Percentiles rank a stretch among this genome's conserved stretches.
Conservation (phyloP, 1,140 invertebrate genomes). For the Zeugodacus cucurbitae region DNA sequence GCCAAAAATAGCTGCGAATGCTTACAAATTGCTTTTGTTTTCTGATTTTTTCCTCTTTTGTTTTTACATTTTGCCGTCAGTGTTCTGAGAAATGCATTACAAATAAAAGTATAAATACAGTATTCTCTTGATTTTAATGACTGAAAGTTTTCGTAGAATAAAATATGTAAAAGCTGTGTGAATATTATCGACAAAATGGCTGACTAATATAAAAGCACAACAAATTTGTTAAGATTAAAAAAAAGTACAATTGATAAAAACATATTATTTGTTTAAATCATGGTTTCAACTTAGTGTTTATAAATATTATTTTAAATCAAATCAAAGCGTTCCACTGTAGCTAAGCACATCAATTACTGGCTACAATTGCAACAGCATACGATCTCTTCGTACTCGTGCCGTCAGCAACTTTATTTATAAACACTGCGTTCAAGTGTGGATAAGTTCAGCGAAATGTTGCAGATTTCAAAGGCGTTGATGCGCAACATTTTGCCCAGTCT, state of each 20-base stretch:
- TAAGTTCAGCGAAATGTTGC: neutral
- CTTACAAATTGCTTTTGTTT: neutral
- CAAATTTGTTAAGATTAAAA: no score
- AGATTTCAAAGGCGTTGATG: neutral
- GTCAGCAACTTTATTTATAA: conserved; percentile 22
- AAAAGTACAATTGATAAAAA: no score
- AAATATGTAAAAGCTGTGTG: no score
- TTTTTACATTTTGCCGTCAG: neutral
- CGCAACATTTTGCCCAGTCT: neutral
- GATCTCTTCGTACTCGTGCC: neutral
- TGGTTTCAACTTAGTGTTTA: no score
- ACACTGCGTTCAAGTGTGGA: neutral
- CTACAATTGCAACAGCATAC: neutral
- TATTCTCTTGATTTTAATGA: no score
- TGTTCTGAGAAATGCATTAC: neutral
- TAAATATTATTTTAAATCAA: no score
- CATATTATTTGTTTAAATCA: no score
- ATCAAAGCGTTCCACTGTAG: no score
- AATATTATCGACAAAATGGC: no score
- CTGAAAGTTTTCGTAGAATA: no score
- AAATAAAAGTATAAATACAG: neutral
- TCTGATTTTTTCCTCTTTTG: neutral
- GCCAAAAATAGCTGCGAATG: conserved; percentile 13
- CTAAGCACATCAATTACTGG: no score
- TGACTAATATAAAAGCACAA: no score